These are phyloP conservation scores for Ormyrus pomaceus DNA, from an alignment of 2,888 invertebrate genomes.

Conservation along the genomic window DNA sequence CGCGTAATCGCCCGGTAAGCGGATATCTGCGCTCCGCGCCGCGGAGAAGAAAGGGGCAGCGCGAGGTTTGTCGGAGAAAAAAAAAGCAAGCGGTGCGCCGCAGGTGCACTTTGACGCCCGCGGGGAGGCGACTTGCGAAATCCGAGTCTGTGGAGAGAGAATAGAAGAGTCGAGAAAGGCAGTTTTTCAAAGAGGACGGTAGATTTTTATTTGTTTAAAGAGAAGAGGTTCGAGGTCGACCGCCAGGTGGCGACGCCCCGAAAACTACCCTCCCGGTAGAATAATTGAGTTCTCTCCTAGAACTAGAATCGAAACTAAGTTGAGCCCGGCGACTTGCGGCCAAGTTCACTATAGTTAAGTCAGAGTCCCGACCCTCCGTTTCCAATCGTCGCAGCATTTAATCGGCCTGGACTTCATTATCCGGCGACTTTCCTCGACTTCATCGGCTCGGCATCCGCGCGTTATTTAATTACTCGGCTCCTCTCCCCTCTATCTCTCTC, in stretches of 20 bases:
- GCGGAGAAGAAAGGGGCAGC: too few relatives aligned
- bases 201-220: too few relatives aligned
- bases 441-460: conserved; percentile 39
- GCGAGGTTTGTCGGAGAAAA: too few relatives aligned
- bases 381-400: conserved; percentile 27
- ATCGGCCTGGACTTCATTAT: conserved; percentile 29
- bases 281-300: too few relatives aligned
- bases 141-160: conserved; percentile 28
- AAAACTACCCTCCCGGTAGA: too few relatives aligned
- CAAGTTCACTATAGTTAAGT: not conserved
- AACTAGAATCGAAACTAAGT: not conserved
- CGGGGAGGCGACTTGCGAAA: conserved; percentile 36
- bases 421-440: conserved; percentile 4
- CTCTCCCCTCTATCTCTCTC: too few relatives aligned
- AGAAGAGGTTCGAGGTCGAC: too few relatives aligned
- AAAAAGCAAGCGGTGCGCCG: conserved; percentile 12
- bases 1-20: conserved; percentile 50
- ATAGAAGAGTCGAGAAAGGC: not conserved
- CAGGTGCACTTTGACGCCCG: conserved; percentile 26
- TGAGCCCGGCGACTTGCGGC: not conserved
- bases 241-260: too few relatives aligned
- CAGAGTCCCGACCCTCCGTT: not conserved
- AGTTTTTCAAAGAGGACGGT: too few relatives aligned
- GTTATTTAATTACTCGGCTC: conserved; percentile 52
- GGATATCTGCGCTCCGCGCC: conserved; percentile 5